Conservation (phyloP, 2,113 vertebrate genomes). For the Sterna hirundo region DNA sequence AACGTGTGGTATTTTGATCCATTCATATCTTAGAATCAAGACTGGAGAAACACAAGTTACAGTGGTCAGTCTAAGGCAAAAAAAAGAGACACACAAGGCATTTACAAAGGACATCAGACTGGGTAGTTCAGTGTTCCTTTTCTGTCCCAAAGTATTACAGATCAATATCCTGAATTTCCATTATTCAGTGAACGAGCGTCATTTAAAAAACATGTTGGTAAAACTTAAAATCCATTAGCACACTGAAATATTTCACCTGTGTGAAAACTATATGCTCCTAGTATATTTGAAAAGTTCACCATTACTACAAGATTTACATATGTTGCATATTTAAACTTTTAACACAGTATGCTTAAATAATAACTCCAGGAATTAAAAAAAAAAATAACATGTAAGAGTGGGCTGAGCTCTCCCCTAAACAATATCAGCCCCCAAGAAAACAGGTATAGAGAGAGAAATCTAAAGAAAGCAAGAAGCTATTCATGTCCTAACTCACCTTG, state of each 20-base stretch:
- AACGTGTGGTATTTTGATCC: background rate
- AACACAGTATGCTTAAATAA: background rate
- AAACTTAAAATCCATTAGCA: background rate
- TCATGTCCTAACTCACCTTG: background rate
- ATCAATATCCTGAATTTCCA: background rate
- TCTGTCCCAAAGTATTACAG: background rate
- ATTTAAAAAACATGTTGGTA: background rate
- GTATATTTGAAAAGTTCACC: background rate
- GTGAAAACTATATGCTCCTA: background rate
- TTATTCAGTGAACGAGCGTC: background rate
- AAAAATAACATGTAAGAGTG: background rate
- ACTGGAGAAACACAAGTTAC: background rate
- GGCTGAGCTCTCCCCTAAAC: background rate
- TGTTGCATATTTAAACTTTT: background rate
- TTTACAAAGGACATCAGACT: background rate
- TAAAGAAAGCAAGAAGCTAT: background rate
- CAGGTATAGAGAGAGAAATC: background rate
- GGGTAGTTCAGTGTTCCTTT: background rate
- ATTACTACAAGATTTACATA: background rate
- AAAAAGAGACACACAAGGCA: background rate
- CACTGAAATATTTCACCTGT: background rate
- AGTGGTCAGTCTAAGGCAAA: background rate
- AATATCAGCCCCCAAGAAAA: background rate
- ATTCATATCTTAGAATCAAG: background rate
- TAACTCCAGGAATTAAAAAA: background rate